Evolutionary conservation across 2,888 invertebrate genomes (phyloP), one percentile per base, ranked within the genome.

Genomic region (Pelosia muscerda): DNA sequence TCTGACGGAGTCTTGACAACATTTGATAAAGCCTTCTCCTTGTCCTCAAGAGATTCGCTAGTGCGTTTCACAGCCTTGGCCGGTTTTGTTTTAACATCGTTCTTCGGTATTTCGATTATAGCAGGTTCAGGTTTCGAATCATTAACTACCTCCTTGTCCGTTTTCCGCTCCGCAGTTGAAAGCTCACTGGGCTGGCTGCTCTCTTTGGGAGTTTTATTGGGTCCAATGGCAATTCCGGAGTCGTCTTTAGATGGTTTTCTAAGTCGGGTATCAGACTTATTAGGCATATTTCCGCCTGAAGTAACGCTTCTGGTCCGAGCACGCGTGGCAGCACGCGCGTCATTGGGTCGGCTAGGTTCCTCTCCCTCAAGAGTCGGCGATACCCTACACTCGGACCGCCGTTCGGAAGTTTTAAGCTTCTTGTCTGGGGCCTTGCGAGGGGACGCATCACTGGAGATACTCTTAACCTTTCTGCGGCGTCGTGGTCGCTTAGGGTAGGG

Each of bases 321-420:
- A 96, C 96, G 92, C 87, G 95, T 89, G 93, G 93, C 88, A 90
- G 93, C 88, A 84, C 91, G 88, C 92, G 94, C 83, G 73, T 84
- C 86, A 78, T 84, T 86, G 94, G 92, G 80, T 95, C 95, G 87
- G 87, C 90, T 81, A 94, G 96, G 92, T 97, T 97, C 96, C 96
- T 96, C 96, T 97, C 97, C 95, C 95, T 97, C 96, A 97, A 93
- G 89, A 97, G 96, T 87, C 96, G 96, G 95, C 95, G 96, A 95
- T 96, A 96, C 95, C 95, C 96, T 95, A 92, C 95, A 95, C 95
- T 96, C 96, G 96, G 96, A 95, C 96, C 96, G 96, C 96, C 96
- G 96, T 96, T 97, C 97, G 96, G 97, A 96, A 96, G 96, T 96
- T 97, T 97, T 97, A 96, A 96, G 96, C 96, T 97, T 97, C 97